Conservation (phyloP, 1,140 invertebrate species). For the Pinna nobilis region DNA sequence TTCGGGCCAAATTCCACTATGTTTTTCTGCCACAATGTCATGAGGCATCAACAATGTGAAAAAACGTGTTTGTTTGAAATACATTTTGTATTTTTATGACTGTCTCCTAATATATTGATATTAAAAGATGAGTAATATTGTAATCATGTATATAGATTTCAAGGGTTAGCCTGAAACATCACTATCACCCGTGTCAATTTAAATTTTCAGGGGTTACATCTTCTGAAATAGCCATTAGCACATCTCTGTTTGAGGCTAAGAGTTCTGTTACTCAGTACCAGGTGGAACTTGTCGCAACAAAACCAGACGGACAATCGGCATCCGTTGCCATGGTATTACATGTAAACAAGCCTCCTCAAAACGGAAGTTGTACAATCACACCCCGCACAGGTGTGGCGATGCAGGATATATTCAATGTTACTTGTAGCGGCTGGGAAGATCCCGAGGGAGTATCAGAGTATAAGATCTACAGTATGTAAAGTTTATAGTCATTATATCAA, state of each 20-base stretch:
- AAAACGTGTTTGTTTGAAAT: no score
- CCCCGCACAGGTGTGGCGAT: slow-evolving; percentile 43
- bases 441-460: slow-evolving; percentile 56
- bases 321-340: slow-evolving; percentile 35
- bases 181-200: no score
- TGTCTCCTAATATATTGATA: no score
- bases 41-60: no score
- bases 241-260: slow-evolving; percentile 36
- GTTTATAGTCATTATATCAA: no score
- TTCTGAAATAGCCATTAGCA: slow-evolving; percentile 38
- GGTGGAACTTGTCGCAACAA: slow-evolving; percentile 30
- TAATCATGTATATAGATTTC: no score
- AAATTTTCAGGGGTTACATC: slow-evolving; percentile 46
- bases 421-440: slow-evolving; percentile 57
- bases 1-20: no score
- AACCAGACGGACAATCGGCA: slow-evolving; percentile 12
- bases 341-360: slow-evolving; percentile 55
- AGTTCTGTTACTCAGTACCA: slow-evolving; percentile 32
- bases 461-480: slow-evolving; percentile 59
- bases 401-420: slow-evolving; percentile 45
- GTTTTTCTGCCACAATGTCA: no score
- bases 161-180: no score
- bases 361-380: slow-evolving; percentile 58
- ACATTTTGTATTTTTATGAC: no score
- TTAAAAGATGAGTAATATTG: no score